A percentile compares a stretch with the other conserved stretches of the same genome.
These are phyloP conservation scores for Mobula hypostoma DNA, from an alignment of 2,113 vertebrate species.

Conservation along the genomic window DNA sequence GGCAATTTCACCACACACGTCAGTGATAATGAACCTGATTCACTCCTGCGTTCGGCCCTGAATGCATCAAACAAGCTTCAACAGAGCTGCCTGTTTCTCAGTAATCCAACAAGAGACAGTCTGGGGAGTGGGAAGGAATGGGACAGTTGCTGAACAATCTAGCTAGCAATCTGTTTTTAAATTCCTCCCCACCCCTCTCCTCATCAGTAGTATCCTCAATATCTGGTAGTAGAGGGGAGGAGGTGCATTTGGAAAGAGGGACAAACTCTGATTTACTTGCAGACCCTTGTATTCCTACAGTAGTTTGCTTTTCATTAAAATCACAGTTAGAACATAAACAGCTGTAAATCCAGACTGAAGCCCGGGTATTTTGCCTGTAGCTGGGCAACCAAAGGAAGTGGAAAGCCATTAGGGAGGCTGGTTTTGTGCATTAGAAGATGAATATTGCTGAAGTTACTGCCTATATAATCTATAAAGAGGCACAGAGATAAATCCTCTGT, in stretches of 20 bases:
- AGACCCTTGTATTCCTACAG: neutral
- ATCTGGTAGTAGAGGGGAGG: neutral
- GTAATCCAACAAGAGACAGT: neutral
- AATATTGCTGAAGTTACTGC: neutral
- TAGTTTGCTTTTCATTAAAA: too few species aligned
- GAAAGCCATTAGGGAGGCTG: neutral
- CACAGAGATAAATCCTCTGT: conserved; percentile 15
- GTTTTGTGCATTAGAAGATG: neutral
- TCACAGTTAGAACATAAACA: neutral
- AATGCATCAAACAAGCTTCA: neutral
- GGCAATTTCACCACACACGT: too few species aligned
- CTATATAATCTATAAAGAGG: neutral
- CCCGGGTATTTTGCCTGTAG: too few species aligned
- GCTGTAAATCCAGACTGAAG: neutral
- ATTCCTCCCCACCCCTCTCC: too few species aligned
- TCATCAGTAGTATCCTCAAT: neutral
- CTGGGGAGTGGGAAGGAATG: neutral
- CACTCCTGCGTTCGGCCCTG: too few species aligned
- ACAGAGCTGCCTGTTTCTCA: neutral
- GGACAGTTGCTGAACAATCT: neutral
- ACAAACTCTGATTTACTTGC: neutral
- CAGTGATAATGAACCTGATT: too few species aligned
- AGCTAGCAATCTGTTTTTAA: neutral
- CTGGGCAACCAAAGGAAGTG: neutral
- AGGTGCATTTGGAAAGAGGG: neutral